Conservation (phyloP, 2,113 vertebrate species). For the Neofelis nebulosa region DNA sequence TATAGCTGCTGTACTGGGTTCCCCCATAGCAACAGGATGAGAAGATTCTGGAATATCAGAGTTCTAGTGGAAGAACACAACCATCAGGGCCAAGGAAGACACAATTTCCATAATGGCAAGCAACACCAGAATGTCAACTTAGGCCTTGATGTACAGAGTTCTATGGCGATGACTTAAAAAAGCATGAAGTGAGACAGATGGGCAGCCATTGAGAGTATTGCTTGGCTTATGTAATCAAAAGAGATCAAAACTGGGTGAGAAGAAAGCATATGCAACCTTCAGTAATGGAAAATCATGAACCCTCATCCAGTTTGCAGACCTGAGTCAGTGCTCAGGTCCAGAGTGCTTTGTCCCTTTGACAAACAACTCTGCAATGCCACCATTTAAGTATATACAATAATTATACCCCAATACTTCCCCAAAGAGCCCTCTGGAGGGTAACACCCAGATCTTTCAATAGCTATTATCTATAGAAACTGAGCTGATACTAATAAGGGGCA, state of each 20-base stretch:
- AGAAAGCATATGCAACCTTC: neutral
- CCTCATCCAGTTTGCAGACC: neutral
- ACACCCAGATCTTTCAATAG: neutral
- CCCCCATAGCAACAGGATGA: neutral
- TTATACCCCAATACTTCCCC: neutral
- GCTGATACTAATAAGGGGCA: neutral
- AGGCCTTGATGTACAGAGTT: neutral
- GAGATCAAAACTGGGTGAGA: neutral
- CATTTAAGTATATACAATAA: neutral
- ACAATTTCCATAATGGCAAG: neutral
- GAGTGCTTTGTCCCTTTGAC: neutral
- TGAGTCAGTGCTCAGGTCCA: neutral
- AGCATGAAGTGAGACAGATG: neutral
- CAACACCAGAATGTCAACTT: neutral
- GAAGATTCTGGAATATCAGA: neutral
- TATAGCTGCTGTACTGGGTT: neutral
- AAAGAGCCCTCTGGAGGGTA: neutral
- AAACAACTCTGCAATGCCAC: neutral
- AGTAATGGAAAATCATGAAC: neutral
- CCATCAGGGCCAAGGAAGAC: neutral
- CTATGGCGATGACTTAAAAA: neutral
- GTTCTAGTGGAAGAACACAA: neutral
- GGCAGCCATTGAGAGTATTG: neutral
- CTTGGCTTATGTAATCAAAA: neutral
- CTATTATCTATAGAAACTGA: neutral